Evolutionary conservation across 2,113 vertebrate species (phyloP), one percentile per base, ranked within the genome.

Genomic region (Hippocampus guttulatus): DNA sequence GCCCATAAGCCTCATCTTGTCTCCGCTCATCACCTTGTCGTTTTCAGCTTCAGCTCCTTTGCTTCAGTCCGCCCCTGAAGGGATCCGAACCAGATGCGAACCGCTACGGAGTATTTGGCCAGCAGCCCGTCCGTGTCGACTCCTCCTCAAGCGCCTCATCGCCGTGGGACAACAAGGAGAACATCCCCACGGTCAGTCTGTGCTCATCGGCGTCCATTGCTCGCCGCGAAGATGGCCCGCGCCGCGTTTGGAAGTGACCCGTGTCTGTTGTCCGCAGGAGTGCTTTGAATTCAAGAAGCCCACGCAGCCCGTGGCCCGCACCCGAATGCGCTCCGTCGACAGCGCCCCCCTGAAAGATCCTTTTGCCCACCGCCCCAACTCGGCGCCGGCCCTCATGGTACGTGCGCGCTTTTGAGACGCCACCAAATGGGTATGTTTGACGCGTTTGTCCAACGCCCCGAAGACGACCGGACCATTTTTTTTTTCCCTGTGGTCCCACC

Each of bases 261-360:
- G 11, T 15, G 33, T 40, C 25, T 14, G n/a, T 4, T 43, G 14
- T 23, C 21, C 55, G 0, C 79, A 98, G 97, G 95, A 95, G 77
- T 79, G 88, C 0, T 98, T 98, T 90, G 94, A 98, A 75, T 99
- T 99, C 82, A 99, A 99, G 91, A 98, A 97, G 77, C 97, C 96
- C 38, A 74, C 85, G 47, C 84, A 91, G 63, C 96, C 97, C 5
- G 93, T 75, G 5, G 93, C 93, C 5, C 93, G 95, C 21, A 78
- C 86, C 51, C 88, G 91, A 0, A 2, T 74, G 1, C 81, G 73
- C 18, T 83, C 87, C 14, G 74, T 83, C 1, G 84, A 75, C 75
- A 67, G 72, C 5, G 90, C 75, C 1, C 79, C 90, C 2, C 57
- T 87, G 21, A 95, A 85, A 82, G 92, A 93, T 20, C 68, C 77